Percentiles rank a stretch among this genome's conserved stretches.
These are phyloP conservation scores for Drosophila anceps DNA, from an alignment of 2,888 invertebrate species.

Conservation along the genomic window DNA sequence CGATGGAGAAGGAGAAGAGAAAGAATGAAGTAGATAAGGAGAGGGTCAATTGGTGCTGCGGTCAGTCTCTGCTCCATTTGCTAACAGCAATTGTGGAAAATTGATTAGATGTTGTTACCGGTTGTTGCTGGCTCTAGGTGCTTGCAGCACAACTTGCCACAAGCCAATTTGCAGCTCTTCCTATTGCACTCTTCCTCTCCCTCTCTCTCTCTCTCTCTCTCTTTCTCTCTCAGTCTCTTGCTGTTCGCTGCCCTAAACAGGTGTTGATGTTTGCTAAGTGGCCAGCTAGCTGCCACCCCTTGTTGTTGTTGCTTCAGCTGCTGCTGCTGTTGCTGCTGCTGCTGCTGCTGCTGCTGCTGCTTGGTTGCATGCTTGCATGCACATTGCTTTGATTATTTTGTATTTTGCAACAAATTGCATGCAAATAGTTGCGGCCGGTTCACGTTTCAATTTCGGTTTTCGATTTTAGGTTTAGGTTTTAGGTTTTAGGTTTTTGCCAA, in stretches of 20 bases:
- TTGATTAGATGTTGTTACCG: conserved; percentile 68
- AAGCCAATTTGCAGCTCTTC: conserved; percentile 69
- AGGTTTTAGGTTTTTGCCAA: conserved; percentile 15
- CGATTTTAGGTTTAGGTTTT: conserved; percentile 12
- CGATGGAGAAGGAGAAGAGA: neutral
- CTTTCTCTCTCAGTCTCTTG: neutral
- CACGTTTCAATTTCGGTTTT: conserved; percentile 5
- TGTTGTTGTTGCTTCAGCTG: conserved; percentile 2
- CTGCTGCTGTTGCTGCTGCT: neutral
- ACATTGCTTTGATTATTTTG: conserved; percentile 79
- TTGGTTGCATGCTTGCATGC: conserved; percentile 57
- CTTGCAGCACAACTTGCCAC: conserved; percentile 52
- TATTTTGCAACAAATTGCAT: conserved; percentile 74
- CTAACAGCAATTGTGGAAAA: conserved; percentile 55
- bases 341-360: neutral
- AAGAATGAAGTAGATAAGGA: neutral
- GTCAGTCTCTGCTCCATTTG: conserved; percentile 56
- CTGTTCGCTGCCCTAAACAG: conserved; percentile 59
- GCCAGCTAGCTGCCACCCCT: conserved; percentile 21
- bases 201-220: neutral
- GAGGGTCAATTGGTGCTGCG: conserved; percentile 39
- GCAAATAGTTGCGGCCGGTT: conserved; percentile 71
- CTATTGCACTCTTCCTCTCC: neutral
- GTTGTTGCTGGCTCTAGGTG: conserved; percentile 20
- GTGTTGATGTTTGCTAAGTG: conserved; percentile 80